A percentile compares a stretch with the other conserved stretches of the same genome.
Evolutionary conservation across 2,113 vertebrate species (phyloP).

Genomic region (Madoqua kirkii): DNA sequence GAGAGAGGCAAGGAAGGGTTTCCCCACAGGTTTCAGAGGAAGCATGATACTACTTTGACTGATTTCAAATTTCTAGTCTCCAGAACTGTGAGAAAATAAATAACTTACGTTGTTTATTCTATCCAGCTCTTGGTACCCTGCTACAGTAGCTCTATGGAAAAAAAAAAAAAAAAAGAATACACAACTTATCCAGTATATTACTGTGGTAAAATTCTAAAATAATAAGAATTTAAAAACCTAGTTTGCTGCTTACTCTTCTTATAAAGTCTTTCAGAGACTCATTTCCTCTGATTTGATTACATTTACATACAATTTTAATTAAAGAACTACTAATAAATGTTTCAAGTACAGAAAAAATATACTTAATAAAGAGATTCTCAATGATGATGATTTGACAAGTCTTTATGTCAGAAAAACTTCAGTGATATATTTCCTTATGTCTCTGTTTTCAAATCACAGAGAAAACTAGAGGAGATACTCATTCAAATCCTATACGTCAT

Average conservation of each 20-base stretch:
- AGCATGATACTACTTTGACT: neutral
- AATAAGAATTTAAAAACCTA: neutral
- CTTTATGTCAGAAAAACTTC: slow-evolving; percentile 3
- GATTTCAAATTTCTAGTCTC: neutral
- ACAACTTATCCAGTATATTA: neutral
- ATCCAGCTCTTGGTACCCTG: neutral
- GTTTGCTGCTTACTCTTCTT: slow-evolving; percentile 17
- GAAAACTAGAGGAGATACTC: neutral
- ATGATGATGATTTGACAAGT: slow-evolving; percentile 26
- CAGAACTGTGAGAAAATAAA: neutral
- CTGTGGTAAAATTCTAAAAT: slow-evolving; percentile 1
- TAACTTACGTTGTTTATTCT: neutral
- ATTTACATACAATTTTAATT: slow-evolving; percentile 67
- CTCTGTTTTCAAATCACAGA: neutral
- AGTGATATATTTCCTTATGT: neutral
- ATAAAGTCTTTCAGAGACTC: neutral
- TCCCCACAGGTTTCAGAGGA: neutral
- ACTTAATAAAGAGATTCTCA: slow-evolving; percentile 23
- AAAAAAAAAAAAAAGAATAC: neutral
- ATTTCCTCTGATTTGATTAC: slow-evolving; percentile 58
- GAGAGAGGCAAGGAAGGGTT: neutral
- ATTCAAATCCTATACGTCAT: neutral
- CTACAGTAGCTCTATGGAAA: neutral
- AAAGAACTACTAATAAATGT: slow-evolving; percentile 57
- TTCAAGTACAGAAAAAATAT: slow-evolving; percentile 48